Evolutionary conservation across 2,113 vertebrate genomes (phyloP).

Genomic region (Tachuris rubrigastra): DNA sequence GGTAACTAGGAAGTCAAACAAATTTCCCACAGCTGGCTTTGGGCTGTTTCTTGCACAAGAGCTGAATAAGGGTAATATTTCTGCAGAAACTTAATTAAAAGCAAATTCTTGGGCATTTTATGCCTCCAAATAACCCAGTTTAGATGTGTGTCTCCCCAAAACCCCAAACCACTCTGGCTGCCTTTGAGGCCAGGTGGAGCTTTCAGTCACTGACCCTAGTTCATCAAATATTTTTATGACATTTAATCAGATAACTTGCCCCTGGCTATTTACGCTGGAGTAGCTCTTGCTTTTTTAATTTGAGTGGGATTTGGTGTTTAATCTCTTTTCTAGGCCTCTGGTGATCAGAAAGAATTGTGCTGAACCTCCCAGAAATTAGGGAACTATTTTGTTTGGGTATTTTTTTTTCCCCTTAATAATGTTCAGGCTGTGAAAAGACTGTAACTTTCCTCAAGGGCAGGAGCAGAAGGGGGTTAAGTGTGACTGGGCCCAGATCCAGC

Average conservation of each 20-base stretch:
- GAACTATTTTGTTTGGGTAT: not conserved
- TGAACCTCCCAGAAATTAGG: not conserved
- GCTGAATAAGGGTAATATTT: not conserved
- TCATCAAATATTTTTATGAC: not conserved
- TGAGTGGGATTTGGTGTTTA: not conserved
- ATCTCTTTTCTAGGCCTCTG: not conserved
- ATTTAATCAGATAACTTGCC: not conserved
- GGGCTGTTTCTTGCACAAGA: not conserved
- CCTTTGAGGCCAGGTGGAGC: not conserved
- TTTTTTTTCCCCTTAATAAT: not conserved
- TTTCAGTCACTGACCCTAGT: not conserved
- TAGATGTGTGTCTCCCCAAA: not conserved
- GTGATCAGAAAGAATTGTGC: not conserved
- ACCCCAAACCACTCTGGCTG: accelerated
- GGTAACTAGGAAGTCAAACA: not conserved
- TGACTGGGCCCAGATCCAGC: not conserved
- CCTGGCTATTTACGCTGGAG: not conserved
- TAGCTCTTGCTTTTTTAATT: not conserved
- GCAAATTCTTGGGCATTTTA: not conserved
- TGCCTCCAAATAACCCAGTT: accelerated
- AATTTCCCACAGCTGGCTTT: not conserved
- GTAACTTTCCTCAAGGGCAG: not conserved
- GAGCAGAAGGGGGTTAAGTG: not conserved
- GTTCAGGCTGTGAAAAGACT: not conserved
- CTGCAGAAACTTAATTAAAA: not conserved